phyloP scores from a whole-genome alignment of 2,888 invertebrate genomes.

The Polylopha cassiicola region DNA sequence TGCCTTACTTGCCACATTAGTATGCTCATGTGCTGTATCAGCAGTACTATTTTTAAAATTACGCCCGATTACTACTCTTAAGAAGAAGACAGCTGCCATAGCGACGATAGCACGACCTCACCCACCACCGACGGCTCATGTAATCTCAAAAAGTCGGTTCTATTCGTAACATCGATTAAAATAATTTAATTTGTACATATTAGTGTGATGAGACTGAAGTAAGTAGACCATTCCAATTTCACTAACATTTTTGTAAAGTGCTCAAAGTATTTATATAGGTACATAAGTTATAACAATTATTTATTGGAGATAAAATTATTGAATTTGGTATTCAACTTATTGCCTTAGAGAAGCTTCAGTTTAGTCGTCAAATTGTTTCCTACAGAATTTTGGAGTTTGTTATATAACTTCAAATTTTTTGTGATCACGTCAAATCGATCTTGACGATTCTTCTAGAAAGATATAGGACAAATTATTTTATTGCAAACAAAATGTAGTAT shows the following conservation, averaged over 20 bases:
- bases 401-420: neutral
- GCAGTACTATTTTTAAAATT: constrained; percentile 90
- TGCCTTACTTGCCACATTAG: constrained; percentile 87
- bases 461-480: constrained; percentile 37
- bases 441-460: constrained; percentile 1
- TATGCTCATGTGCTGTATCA: constrained; percentile 91
- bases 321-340: constrained; percentile 1
- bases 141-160: constrained; percentile 80
- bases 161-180: constrained; percentile 77
- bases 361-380: constrained; percentile 37
- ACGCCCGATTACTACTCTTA: constrained; percentile 80
- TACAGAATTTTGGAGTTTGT: constrained; percentile 28
- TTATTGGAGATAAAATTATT: constrained; percentile 4
- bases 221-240: constrained; percentile 64
- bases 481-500: constrained; percentile 54
- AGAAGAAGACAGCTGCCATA: constrained; percentile 73
- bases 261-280: constrained; percentile 40
- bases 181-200: constrained; percentile 72
- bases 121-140: constrained; percentile 61
- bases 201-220: constrained; percentile 77
- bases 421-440: constrained; percentile 2
- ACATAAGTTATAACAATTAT: constrained; percentile 3
- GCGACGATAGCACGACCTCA: constrained; percentile 67
- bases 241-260: constrained; percentile 55
- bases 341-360: constrained; percentile 39